Evolutionary conservation across 2,113 vertebrate genomes (phyloP), one percentile per base, ranked within the genome.

Genomic region (Gobio gobio): DNA sequence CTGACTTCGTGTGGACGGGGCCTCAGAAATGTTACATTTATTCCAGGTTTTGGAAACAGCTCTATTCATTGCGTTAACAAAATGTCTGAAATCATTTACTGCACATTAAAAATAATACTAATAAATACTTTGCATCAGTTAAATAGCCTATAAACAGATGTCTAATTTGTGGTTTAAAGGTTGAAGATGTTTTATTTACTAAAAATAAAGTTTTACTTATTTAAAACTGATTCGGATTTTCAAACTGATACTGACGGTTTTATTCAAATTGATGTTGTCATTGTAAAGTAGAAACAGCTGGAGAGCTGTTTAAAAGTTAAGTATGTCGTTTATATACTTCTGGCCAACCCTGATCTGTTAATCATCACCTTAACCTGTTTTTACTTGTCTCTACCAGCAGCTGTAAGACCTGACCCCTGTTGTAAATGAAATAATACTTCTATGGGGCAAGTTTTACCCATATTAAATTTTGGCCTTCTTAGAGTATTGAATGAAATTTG

Each of bases 361-460:
- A 70, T 70, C 66, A 70, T 70, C 66, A 70, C 18, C 33, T 70
- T 40, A 73, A 73, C 70, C 70, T 73, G 22, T 74, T 74, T 73
- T 26, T 13, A 47, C n/a, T 74, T 14, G 70, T 47, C 3, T 73
- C 22, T 43, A n/a, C 20, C 68, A 73, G 70, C 10, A 47, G 40
- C 43, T 73, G 70, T n/a, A 47, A 24, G 70, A 24, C 70, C 43
- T 16, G 43, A 74, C 43, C 70, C 6, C n/a, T 49, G n/a, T 47
- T 74, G 40, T 47, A 49, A 49, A 74, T 74, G 3, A 74, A 74
- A 74, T 24, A 24, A 74, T n/a, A 49, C 70, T 74, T n/a, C 70
- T n/a, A 2, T 4, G 3, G 70, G 43, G 43, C 43, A 73, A n/a
- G 43, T 13, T 73, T 73, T 47, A 47, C 22, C 5, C 22, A 47